These are phyloP conservation scores for Scaptomyza cyrtandrae DNA, from an alignment of 2,888 invertebrate species.

Conservation along the genomic window DNA sequence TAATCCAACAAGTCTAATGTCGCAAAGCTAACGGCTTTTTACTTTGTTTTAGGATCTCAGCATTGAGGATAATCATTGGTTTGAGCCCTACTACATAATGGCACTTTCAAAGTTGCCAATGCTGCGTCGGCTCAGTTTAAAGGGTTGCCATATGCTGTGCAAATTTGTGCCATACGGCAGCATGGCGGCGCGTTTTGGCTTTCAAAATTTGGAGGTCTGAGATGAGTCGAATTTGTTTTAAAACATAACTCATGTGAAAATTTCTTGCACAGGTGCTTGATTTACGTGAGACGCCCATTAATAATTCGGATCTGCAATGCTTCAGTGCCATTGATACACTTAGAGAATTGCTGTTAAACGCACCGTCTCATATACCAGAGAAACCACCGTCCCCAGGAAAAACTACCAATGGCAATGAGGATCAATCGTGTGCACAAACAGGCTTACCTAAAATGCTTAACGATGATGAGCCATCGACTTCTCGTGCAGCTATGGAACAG, in stretches of 20 bases:
- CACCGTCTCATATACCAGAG: constrained; percentile 44
- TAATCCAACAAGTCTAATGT: not conserved
- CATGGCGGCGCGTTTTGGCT: constrained; percentile 90
- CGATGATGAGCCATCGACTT: constrained; percentile 68
- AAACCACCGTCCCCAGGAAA: constrained; percentile 30
- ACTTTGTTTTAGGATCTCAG: constrained; percentile 87
- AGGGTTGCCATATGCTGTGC: constrained; percentile 88
- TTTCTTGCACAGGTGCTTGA: constrained; percentile 85
- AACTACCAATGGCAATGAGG: constrained; percentile 43
- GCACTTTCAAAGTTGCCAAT: constrained; percentile 89
- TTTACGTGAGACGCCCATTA: constrained; percentile 86
- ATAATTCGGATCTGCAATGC: constrained; percentile 87
- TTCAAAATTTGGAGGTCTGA: constrained; percentile 80
- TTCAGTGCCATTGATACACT: constrained; percentile 86
- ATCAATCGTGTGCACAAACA: constrained; percentile 18
- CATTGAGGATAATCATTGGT: constrained; percentile 90
- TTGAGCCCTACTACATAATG: constrained; percentile 90
- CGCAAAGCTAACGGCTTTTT: not conserved
- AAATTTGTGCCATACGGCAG: constrained; percentile 92
- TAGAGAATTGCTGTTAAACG: constrained; percentile 86
- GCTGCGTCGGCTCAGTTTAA: constrained; percentile 87
- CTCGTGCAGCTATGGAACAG: constrained; percentile 66
- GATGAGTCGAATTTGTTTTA: not conserved
- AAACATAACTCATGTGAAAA: not conserved
- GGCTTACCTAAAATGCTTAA: constrained; percentile 47